Evolutionary conservation across 2,797 vertebrate genomes (phyloP), one percentile per base, ranked within the genome.

Genomic region (Hippocampus kuda): DNA sequence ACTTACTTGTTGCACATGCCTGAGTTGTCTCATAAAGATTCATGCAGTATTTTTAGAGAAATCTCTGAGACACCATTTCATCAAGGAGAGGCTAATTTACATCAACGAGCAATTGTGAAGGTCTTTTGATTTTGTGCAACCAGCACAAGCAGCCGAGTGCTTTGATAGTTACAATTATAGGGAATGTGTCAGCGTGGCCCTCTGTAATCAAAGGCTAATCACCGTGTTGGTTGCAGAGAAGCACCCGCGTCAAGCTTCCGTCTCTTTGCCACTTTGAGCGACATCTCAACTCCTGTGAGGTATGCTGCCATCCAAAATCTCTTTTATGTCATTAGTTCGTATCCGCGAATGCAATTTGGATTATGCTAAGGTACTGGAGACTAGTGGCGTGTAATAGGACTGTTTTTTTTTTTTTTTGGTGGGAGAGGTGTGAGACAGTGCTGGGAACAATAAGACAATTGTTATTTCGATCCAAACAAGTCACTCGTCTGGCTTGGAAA

Each of bases 171-270:
- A 83, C 85, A 89, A 90, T 89, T 89, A 89, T 85, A 83, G 88
- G 81, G 85, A 88, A 88, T 86, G 83, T 85, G 86, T 89, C 84
- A 76, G 82, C 72, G 75, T 78, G 80, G 85, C 86, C 75, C 77
- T 79, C 66, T 9, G 86, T 88, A 89, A 91, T 91, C 89, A 90
- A 87, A 79, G 83, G 80, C 84, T 90, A 90, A 91, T 90, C 88
- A 88, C 81, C 76, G 67, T 22, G 72, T 71, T 81, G 79, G 80
- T 88, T 90, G 88, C 88, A 73, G 81, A 86, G 85, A 80, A 71
- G 83, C 81, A 69, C 86, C 81, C 85, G 88, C 86, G 87, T 89
- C 88, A 89, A 79, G 72, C 75, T 82, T 86, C 87, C 83, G 86
- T 89, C 88, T 86, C 74, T 81, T 71, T 76, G 38, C 77, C 81